Conservation (phyloP, 2,888 invertebrate species). For the Ecliptopera silaceata region DNA sequence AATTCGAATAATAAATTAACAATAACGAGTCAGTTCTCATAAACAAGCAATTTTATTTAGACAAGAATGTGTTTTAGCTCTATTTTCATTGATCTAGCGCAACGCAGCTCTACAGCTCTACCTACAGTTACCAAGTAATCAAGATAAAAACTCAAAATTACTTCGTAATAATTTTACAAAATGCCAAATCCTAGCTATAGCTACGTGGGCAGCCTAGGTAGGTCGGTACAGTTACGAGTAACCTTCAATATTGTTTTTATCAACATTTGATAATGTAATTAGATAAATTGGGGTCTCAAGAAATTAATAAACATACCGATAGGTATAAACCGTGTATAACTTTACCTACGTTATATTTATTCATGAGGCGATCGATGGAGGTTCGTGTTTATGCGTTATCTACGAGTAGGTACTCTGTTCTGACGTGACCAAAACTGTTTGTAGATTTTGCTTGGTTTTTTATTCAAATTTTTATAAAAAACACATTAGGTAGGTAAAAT, state of each 20-base stretch:
- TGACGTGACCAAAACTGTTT: constrained; percentile 65
- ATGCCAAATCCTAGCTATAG: background rate
- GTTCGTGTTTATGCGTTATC: constrained; percentile 56
- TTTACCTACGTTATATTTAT: constrained; percentile 49
- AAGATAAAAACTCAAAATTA: background rate
- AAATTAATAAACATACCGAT: constrained; percentile 59
- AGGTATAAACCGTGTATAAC: constrained; percentile 40
- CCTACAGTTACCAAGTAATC: background rate
- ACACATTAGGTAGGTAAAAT: constrained; percentile 76
- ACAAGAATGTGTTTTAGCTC: background rate
- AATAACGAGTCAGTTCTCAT: background rate
- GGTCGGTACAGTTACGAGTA: constrained; percentile 28
- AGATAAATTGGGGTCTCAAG: constrained; percentile 54
- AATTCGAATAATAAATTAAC: background rate
- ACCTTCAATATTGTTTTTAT: constrained; percentile 42
- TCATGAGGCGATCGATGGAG: constrained; percentile 58
- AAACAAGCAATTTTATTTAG: background rate
- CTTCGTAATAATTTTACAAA: background rate
- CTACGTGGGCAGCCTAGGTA: constrained; percentile 12
- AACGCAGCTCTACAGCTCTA: too few relatives aligned
- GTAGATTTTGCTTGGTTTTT: constrained; percentile 67
- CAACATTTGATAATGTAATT: constrained; percentile 51
- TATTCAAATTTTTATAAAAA: constrained; percentile 79
- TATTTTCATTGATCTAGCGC: background rate
- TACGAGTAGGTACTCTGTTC: constrained; percentile 45